Base-by-base conservation (phyloP, 2,113 vertebrate species). In the Narcine bancroftii region DNA sequence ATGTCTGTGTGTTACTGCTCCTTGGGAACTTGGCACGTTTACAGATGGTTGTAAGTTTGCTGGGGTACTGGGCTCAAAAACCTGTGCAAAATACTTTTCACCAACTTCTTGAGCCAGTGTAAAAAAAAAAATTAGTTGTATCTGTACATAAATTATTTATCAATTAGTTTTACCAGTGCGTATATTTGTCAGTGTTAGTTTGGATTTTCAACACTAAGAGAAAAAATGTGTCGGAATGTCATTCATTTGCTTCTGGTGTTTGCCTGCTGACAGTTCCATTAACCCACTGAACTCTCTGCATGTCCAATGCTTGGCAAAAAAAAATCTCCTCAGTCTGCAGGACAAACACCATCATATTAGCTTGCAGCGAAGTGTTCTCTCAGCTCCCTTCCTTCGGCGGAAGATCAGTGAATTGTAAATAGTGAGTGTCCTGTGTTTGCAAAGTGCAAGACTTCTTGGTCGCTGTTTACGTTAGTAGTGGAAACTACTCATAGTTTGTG, bases 381-480 rank as follows among this genome's bases (percentile, higher is more conserved):
- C 95, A 92, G 29, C 95, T 95, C 95, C 96, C 95, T 92, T 95
- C 95, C 95, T 96, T 96, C 96, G 95, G 95, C 94, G 94, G 94
- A 96, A 94, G 95, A 96, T 95, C 96, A 96, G 95, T 95, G 95
- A 96, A 95, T 96, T 98, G 97, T 99, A 98, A 96, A 98, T 98
- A 98, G 94, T 97, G 96, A 97, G 96, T 97, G 96, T 98, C 97
- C 96, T 96, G 96, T 98, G 97, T 98, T 97, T 98, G 95, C 96
- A 96, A 60, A 97, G 95, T 96, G 95, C 95, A 91, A 91, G 42
- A 91, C 45, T 94, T 95, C 94, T 93, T 93, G 93, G 94, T 94
- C 96, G 95, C 95, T 95, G 93, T 96, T 94, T 94, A 93, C 95
- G 96, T 96, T 94, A n/a, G 95, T 94, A 94, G 94, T 95, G 96